Conservation (phyloP, 2,797 vertebrate genomes). For the Phylloscopus collybita region DNA sequence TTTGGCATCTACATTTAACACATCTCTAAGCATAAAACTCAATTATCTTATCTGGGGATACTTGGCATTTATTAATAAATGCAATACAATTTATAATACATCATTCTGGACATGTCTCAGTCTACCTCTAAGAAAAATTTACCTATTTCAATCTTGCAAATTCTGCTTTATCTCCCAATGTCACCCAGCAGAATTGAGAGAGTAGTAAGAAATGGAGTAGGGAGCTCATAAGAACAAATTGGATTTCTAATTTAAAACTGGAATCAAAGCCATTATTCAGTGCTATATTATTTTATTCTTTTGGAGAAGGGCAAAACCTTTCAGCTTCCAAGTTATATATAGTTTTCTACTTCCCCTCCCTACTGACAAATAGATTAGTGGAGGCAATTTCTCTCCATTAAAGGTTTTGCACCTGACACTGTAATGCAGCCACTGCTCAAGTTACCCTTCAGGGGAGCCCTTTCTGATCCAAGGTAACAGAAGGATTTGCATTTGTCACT, state of each 20-base stretch:
- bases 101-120: slow-evolving; percentile 46
- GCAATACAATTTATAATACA: background rate
- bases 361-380: slow-evolving; percentile 65
- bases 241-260: slow-evolving; percentile 59
- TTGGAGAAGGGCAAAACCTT: slow-evolving; percentile 53
- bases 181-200: slow-evolving; percentile 39
- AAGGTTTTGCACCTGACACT: slow-evolving; percentile 64
- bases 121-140: slow-evolving; percentile 16
- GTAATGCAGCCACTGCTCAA: slow-evolving; percentile 43
- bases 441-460: slow-evolving; percentile 43
- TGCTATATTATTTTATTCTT: slow-evolving; percentile 48
- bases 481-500: slow-evolving; percentile 63
- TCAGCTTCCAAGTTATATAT: slow-evolving; percentile 24
- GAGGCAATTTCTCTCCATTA: slow-evolving; percentile 67
- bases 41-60: slow-evolving; percentile 46
- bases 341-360: slow-evolving; percentile 49
- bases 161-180: slow-evolving; percentile 25
- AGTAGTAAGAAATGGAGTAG: background rate
- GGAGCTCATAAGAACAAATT: slow-evolving; percentile 39
- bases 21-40: slow-evolving; percentile 58
- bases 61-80: slow-evolving; percentile 70
- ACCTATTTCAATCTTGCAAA: slow-evolving; percentile 29
- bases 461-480: slow-evolving; percentile 35
- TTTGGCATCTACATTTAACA: slow-evolving; percentile 55
- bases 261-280: slow-evolving; percentile 42